These are phyloP conservation scores for Drosophila hydei DNA, from an alignment of 1,140 invertebrate genomes.

Conservation along the genomic window DNA sequence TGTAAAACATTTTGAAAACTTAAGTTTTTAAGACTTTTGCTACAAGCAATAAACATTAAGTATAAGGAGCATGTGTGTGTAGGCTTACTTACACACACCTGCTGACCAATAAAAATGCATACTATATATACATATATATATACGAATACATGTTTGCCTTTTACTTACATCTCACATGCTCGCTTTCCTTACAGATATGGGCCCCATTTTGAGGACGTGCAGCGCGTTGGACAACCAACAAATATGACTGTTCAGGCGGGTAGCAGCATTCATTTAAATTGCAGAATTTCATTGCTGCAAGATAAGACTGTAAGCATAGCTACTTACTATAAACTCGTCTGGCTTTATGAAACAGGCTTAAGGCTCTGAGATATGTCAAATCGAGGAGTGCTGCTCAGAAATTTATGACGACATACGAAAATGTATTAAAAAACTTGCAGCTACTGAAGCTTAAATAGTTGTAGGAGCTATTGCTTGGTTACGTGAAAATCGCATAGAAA, in stretches of 20 bases:
- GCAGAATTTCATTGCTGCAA: slow-evolving; percentile 91
- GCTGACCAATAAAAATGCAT: slow-evolving; percentile 40
- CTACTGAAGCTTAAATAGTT: neutral
- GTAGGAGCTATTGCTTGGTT: neutral
- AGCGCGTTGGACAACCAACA: slow-evolving; percentile 86
- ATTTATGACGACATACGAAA: neutral
- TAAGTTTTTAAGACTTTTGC: slow-evolving; percentile 30
- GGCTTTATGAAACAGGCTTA: neutral
- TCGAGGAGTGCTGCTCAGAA: neutral
- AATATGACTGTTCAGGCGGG: slow-evolving; percentile 93
- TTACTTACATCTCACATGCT: slow-evolving; percentile 22
- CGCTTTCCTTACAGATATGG: slow-evolving; percentile 85
- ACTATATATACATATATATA: slow-evolving; percentile 7
- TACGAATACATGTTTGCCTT: slow-evolving; percentile 9
- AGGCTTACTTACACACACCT: slow-evolving; percentile 18
- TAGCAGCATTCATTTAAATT: slow-evolving; percentile 91
- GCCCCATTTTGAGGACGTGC: slow-evolving; percentile 88
- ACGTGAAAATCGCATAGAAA: neutral
- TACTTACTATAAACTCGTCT: neutral
- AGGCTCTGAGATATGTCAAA: neutral
- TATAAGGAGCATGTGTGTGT: slow-evolving; percentile 17
- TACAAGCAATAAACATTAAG: slow-evolving; percentile 40
- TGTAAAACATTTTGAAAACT: slow-evolving; percentile 8
- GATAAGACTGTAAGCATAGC: slow-evolving; percentile 91
- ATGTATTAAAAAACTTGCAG: neutral